Conservation (phyloP, 1,140 invertebrate species). For the Mya arenaria region DNA sequence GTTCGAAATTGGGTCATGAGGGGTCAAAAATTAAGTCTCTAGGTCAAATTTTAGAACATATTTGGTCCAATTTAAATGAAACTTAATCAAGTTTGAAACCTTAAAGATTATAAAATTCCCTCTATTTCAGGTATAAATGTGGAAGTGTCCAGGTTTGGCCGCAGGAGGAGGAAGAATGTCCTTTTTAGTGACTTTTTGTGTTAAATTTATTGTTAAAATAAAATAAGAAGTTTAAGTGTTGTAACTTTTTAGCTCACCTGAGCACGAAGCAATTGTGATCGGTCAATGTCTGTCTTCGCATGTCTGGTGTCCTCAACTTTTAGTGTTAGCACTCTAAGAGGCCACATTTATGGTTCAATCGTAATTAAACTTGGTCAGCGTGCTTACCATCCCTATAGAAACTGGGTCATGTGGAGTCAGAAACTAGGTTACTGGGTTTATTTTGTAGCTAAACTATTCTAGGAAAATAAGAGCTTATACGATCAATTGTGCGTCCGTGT, state of each 20-base stretch:
- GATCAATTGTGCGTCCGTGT: neutral
- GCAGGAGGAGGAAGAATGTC: neutral
- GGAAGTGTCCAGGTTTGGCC: neutral
- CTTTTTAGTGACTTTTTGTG: neutral
- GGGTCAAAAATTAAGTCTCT: neutral
- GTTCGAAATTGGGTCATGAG: neutral
- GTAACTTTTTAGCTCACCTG: neutral
- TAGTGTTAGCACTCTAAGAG: neutral
- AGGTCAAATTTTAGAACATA: constrained; percentile 5
- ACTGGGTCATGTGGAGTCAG: neutral
- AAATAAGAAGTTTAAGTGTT: neutral
- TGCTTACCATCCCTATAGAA: neutral
- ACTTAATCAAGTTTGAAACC: neutral
- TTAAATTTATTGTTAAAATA: neutral
- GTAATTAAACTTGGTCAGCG: constrained; percentile 8
- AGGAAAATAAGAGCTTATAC: neutral
- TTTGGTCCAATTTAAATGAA: constrained; percentile 11
- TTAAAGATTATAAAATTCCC: neutral
- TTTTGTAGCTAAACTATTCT: constrained; percentile 2
- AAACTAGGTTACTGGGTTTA: neutral
- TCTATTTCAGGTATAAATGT: too few relatives aligned
- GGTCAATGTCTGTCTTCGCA: constrained; percentile 5
- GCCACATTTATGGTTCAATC: too few relatives aligned
- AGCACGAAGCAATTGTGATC: constrained; percentile 4
- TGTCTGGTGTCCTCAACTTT: neutral